These are phyloP conservation scores for Anolis carolinensis DNA, from an alignment of 2,113 vertebrate genomes.

Conservation along the genomic window DNA sequence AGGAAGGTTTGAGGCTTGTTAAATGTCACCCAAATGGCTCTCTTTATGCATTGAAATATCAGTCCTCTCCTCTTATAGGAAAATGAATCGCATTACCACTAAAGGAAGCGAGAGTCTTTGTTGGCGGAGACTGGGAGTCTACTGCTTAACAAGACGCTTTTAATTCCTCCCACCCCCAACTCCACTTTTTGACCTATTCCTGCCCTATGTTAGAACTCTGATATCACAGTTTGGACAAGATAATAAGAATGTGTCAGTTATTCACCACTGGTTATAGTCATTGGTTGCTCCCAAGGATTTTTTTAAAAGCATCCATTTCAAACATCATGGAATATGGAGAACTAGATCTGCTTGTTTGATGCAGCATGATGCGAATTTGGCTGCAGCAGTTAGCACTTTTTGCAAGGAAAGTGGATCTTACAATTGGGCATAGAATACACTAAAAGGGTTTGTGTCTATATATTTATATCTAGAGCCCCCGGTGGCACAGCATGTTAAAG, in stretches of 20 bases:
- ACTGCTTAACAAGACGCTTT: conserved; percentile 72
- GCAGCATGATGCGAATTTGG: too few relatives aligned
- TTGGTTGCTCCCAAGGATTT: too few relatives aligned
- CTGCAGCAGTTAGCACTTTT: too few relatives aligned
- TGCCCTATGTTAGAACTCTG: conserved; percentile 64
- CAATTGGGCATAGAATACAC: too few relatives aligned
- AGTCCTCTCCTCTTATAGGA: conserved; percentile 77
- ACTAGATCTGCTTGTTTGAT: too few relatives aligned
- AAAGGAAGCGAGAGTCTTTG: conserved; percentile 72
- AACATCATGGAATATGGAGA: too few relatives aligned
- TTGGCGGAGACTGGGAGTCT: conserved; percentile 75
- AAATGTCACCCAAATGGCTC: conserved; percentile 87
- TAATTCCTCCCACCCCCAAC: conserved; percentile 62
- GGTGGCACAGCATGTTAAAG: too few relatives aligned
- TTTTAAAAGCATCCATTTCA: too few relatives aligned
- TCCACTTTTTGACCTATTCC: conserved; percentile 57
- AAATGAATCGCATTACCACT: conserved; percentile 76
- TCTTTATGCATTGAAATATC: conserved; percentile 82
- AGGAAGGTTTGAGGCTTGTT: conserved; percentile 79
- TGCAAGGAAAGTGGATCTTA: too few relatives aligned
- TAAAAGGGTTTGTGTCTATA: too few relatives aligned
- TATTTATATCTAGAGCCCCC: too few relatives aligned
- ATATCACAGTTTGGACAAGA: conserved; percentile 56
- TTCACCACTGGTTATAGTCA: conserved; percentile 41
- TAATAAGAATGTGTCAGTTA: conserved; percentile 64